A percentile compares a stretch with the other conserved stretches of the same genome.
These are phyloP conservation scores for Drosophila albomicans DNA, from an alignment of 1,140 invertebrate species.

Conservation along the genomic window DNA sequence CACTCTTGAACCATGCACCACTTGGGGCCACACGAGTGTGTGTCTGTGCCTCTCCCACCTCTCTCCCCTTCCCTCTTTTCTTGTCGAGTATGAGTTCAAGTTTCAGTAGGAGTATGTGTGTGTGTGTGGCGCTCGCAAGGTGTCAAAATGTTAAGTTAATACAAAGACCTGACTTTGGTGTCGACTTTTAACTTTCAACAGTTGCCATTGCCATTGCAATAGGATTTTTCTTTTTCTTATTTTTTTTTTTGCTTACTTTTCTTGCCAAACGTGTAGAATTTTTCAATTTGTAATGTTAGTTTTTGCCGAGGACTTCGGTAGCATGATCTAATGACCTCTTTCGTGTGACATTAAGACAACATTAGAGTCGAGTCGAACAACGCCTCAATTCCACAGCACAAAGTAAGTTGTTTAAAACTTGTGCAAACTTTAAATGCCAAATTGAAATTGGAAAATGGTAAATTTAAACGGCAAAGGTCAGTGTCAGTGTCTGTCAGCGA, in stretches of 20 bases:
- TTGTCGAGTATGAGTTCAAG: slow-evolving; percentile 4
- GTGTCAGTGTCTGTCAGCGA: background rate
- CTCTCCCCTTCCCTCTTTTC: too few relatives aligned
- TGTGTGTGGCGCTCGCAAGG: slow-evolving; percentile 42
- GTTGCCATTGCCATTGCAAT: slow-evolving; percentile 39
- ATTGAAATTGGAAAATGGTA: slow-evolving; percentile 8
- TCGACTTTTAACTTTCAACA: slow-evolving; percentile 71
- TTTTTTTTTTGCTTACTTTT: background rate
- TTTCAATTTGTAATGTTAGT: slow-evolving; percentile 74
- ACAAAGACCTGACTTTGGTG: slow-evolving; percentile 61
- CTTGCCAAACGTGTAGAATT: slow-evolving; percentile 62
- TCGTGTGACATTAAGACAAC: slow-evolving; percentile 45
- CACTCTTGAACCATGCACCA: slow-evolving; percentile 51
- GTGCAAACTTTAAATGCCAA: slow-evolving; percentile 54
- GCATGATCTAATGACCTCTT: slow-evolving; percentile 63
- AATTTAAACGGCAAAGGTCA: slow-evolving; percentile 38
- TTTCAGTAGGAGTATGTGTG: slow-evolving; percentile 18
- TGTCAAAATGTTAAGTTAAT: slow-evolving; percentile 80
- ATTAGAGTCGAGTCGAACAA: slow-evolving; percentile 28
- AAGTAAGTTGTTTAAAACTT: slow-evolving; percentile 48
- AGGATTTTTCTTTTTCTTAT: slow-evolving; percentile 13
- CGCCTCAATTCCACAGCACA: background rate
- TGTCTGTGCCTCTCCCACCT: background rate
- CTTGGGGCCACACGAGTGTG: slow-evolving; percentile 22
- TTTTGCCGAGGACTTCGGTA: slow-evolving; percentile 27